phyloP scores from a whole-genome alignment of 2,797 vertebrate species.

The Arrhamphus sclerolepis region DNA sequence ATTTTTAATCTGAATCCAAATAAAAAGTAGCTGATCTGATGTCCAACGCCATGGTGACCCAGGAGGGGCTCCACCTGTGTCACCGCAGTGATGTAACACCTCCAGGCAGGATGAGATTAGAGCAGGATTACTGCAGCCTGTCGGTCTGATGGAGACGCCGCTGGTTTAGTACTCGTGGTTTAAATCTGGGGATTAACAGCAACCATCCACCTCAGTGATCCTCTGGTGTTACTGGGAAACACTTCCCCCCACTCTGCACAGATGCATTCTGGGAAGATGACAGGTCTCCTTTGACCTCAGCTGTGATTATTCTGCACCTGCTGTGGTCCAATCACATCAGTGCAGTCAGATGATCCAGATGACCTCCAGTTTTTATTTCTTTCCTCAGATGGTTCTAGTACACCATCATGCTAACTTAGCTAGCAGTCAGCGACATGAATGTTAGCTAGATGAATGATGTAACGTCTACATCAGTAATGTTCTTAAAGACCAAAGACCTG shows the following conservation, averaged over 20 bases:
- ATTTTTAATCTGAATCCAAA: no score
- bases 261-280: constrained; percentile 6
- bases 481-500: no score
- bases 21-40: constrained; percentile 26
- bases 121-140: constrained; percentile 23
- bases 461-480: no score
- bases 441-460: no score
- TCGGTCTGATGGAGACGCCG: not conserved
- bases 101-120: constrained; percentile 34
- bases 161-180: constrained; percentile 26
- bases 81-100: constrained; percentile 42
- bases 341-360: no score
- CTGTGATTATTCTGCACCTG: not conserved
- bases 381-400: no score
- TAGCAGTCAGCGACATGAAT: no score
- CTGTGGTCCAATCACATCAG: no score
- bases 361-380: no score
- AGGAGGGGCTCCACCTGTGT: not conserved
- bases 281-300: not conserved
- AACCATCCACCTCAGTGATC: constrained; percentile 10
- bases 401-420: no score
- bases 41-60: constrained; percentile 21
- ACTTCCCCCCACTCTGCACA: no score
- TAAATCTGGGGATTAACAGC: constrained; percentile 31
- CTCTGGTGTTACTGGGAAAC: not conserved